Evolutionary conservation across 1,140 invertebrate species (phyloP).

Genomic region (Drosophila novamexicana): DNA sequence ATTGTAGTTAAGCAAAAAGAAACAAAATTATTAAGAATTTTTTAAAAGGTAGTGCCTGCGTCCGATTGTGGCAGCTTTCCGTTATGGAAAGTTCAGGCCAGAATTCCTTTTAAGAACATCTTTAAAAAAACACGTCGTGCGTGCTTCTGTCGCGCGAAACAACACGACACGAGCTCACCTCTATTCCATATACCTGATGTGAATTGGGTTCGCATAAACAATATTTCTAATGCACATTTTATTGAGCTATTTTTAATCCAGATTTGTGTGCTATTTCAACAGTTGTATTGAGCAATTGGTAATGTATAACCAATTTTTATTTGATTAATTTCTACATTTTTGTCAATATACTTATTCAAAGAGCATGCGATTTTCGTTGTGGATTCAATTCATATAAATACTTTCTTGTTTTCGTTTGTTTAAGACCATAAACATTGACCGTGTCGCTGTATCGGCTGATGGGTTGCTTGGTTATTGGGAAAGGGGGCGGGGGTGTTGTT

Average conservation of each 20-base stretch:
- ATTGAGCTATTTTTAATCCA: too few species aligned
- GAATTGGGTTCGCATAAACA: neutral
- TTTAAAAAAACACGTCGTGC: neutral
- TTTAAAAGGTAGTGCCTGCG: too few species aligned
- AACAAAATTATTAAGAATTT: too few species aligned
- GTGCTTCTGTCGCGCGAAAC: neutral
- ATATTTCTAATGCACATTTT: too few species aligned
- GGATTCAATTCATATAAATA: neutral
- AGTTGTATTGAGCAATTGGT: too few species aligned
- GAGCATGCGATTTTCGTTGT: slow-evolving; percentile 7
- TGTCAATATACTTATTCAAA: neutral
- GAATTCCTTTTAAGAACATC: too few species aligned
- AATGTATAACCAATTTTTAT: neutral
- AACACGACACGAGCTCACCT: neutral
- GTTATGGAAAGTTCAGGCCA: too few species aligned
- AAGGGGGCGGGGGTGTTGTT: neutral
- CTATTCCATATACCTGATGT: neutral
- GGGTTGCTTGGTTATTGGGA: neutral
- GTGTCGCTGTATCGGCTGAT: neutral
- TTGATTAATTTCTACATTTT: too few species aligned
- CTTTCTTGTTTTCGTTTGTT: slow-evolving; percentile 20
- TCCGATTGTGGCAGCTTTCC: too few species aligned
- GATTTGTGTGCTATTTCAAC: too few species aligned
- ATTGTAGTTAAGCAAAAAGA: too few species aligned
- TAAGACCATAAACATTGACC: slow-evolving; percentile 9